phyloP scores from a whole-genome alignment of 2,113 vertebrate species.

The Melanerpes aurifrons region DNA sequence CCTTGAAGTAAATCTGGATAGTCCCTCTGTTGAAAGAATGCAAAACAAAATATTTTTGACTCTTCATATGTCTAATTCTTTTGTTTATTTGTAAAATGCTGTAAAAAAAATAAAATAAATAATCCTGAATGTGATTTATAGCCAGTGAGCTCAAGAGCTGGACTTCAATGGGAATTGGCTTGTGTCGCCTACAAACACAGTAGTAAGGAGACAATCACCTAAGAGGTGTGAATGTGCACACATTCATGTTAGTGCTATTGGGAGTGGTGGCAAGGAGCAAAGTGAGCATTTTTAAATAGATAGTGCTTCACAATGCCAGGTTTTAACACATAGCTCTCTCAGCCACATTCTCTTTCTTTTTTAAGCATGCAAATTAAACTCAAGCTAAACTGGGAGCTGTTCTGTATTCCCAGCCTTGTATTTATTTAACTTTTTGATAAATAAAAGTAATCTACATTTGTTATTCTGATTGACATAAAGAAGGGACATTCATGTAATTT shows the following conservation, averaged over 20 bases:
- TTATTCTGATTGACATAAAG: background rate
- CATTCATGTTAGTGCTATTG: background rate
- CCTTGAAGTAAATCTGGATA: background rate
- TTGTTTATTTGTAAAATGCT: background rate
- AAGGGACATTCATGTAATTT: background rate
- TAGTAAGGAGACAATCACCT: background rate
- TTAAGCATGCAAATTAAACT: background rate
- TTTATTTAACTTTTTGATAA: background rate
- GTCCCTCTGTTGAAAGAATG: background rate
- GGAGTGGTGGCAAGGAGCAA: background rate
- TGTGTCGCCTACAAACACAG: background rate
- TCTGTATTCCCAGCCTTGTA: background rate
- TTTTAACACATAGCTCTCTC: background rate
- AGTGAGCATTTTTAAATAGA: background rate
- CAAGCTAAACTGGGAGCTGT: background rate
- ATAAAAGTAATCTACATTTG: background rate
- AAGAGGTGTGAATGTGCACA: background rate
- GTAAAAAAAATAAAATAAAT: background rate
- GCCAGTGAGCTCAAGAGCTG: background rate
- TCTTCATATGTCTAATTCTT: background rate
- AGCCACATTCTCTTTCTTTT: background rate
- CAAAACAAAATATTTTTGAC: background rate
- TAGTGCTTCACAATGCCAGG: background rate
- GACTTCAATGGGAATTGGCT: background rate
- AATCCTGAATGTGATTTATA: background rate